Conservation (phyloP, 2,113 vertebrate genomes). For the Cariama cristata region DNA sequence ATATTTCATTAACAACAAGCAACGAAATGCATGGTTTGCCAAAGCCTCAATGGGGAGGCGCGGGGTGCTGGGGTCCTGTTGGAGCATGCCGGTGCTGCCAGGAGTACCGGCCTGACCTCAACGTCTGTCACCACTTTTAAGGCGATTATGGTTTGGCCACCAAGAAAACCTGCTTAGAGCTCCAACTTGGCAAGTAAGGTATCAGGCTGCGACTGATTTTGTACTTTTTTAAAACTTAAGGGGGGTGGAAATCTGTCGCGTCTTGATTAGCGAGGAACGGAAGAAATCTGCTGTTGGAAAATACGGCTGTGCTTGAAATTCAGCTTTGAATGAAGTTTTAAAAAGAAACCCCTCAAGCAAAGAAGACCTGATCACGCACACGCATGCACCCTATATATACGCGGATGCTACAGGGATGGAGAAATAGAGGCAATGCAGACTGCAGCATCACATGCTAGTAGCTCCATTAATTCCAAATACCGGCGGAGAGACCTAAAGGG, state of each 20-base stretch:
- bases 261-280: conserved; percentile 71
- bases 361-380: not conserved
- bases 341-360: not conserved
- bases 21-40: not conserved
- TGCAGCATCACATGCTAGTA: not conserved
- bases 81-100: not conserved
- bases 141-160: conserved; percentile 70
- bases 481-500: not conserved
- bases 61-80: not conserved
- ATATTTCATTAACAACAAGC: not conserved
- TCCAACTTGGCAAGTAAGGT: conserved; percentile 76
- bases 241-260: conserved; percentile 66
- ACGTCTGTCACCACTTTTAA: conserved; percentile 75
- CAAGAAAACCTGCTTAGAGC: conserved; percentile 72
- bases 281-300: conserved; percentile 64
- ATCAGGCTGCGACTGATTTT: conserved; percentile 66
- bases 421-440: not conserved
- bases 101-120: not conserved
- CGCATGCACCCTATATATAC: not conserved
- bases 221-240: conserved; percentile 74
- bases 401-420: fast-evolving
- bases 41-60: not conserved
- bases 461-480: not conserved
- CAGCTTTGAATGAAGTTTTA: not conserved
- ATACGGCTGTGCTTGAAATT: not conserved